Percentiles rank a stretch among this genome's conserved stretches.
Conservation (phyloP, 2,113 vertebrate genomes). For the Struthio camelus region DNA sequence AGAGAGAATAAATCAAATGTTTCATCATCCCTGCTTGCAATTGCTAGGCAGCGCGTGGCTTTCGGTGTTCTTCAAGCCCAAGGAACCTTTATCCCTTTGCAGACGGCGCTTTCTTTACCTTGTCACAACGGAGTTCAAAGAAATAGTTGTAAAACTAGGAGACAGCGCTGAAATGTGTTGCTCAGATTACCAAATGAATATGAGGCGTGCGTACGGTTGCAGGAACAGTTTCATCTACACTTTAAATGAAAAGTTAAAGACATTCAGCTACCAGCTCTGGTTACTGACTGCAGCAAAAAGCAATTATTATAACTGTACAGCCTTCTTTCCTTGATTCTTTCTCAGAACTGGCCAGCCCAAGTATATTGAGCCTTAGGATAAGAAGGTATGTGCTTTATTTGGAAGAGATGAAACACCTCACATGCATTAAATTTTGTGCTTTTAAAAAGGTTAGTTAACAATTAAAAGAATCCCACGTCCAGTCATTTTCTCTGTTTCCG, state of each 20-base stretch:
- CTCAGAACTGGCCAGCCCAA: background rate
- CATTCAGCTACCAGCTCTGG: background rate
- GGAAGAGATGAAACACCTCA: background rate
- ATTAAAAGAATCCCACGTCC: background rate
- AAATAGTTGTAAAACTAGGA: background rate
- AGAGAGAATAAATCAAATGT: background rate
- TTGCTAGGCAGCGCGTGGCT: rapidly evolving
- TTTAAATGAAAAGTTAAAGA: background rate
- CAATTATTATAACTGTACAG: background rate
- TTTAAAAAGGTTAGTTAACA: background rate
- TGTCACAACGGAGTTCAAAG: background rate
- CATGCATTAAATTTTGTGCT: background rate
- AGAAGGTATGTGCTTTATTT: background rate
- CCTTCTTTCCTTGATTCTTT: background rate
- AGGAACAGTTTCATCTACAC: background rate
- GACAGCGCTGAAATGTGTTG: background rate
- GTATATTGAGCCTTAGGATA: background rate
- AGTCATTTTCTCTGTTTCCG: background rate
- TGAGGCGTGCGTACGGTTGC: background rate
- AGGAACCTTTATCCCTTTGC: background rate
- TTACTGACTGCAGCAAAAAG: background rate
- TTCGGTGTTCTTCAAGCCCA: background rate
- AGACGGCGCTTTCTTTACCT: background rate
- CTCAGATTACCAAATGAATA: background rate
- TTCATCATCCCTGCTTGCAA: background rate